Evolutionary conservation across 2,113 vertebrate species (phyloP).

Genomic region (Falco punctatus): DNA sequence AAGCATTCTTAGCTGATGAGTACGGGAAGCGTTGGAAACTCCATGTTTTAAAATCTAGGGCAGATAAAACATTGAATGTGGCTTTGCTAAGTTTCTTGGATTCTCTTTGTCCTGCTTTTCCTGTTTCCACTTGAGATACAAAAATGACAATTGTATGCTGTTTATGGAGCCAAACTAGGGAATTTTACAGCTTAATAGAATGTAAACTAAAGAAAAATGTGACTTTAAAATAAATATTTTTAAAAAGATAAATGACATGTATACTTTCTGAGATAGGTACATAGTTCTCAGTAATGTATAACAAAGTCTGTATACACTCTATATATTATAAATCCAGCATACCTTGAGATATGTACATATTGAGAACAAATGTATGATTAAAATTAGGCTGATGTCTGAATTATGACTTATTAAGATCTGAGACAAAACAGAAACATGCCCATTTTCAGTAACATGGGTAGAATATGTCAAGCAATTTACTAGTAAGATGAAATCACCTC

Average conservation of each 20-base stretch:
- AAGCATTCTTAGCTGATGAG: background rate
- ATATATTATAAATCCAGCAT: background rate
- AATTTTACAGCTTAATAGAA: background rate
- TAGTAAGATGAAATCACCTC: background rate
- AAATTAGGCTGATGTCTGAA: background rate
- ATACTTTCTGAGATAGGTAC: background rate
- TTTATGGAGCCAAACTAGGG: background rate
- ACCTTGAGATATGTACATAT: background rate
- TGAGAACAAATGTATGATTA: background rate
- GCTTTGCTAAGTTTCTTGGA: background rate
- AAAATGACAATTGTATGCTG: background rate
- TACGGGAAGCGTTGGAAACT: background rate
- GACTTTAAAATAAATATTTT: background rate
- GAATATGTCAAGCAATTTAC: background rate
- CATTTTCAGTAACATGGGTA: background rate
- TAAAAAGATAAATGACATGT: background rate
- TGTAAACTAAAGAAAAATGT: background rate
- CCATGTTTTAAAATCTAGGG: background rate
- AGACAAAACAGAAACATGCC: background rate
- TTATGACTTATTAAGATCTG: background rate
- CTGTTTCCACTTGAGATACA: background rate
- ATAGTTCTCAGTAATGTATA: background rate
- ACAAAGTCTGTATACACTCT: background rate
- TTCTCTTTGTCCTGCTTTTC: background rate
- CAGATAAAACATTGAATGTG: background rate